Conservation (phyloP, 2,888 invertebrate genomes). For the Omphaloscelis lunosa region DNA sequence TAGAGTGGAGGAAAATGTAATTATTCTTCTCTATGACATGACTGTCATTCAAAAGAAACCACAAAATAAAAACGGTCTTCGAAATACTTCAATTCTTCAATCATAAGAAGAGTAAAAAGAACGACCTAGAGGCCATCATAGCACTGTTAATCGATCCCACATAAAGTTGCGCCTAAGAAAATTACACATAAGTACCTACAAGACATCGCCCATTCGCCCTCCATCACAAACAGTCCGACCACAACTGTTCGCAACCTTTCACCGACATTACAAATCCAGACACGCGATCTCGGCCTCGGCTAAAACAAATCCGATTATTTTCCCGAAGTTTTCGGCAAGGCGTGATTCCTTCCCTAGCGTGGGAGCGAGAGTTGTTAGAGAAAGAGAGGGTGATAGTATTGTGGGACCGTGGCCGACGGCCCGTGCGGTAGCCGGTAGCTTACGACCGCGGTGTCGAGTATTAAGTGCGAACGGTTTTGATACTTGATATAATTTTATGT, state of each 20-base stretch:
- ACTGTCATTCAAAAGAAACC: background rate
- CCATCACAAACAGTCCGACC: conserved; percentile 30
- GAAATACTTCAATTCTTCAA: background rate
- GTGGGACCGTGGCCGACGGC: conserved; percentile 66
- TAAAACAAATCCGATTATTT: conserved; percentile 67
- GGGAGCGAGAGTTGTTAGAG: conserved; percentile 66
- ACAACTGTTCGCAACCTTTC: conserved; percentile 33
- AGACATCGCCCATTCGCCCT: conserved; percentile 14
- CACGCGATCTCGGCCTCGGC: conserved; percentile 61
- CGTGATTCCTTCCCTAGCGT: conserved; percentile 58
- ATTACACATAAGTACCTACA: conserved; percentile 15
- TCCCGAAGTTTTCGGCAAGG: conserved; percentile 63
- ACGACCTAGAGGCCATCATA: background rate
- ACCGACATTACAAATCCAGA: conserved; percentile 59
- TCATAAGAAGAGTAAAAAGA: background rate
- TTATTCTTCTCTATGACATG: background rate
- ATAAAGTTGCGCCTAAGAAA: background rate
- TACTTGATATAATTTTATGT: conserved; percentile 70
- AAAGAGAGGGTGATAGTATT: conserved; percentile 60
- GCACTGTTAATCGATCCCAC: background rate
- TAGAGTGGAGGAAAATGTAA: rapidly evolving
- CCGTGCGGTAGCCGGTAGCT: conserved; percentile 78
- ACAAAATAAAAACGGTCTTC: background rate
- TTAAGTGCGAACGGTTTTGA: conserved; percentile 72
- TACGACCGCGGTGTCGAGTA: conserved; percentile 72